Evolutionary conservation across 2,888 invertebrate species (phyloP).

Genomic region (Junonia oenone): DNA sequence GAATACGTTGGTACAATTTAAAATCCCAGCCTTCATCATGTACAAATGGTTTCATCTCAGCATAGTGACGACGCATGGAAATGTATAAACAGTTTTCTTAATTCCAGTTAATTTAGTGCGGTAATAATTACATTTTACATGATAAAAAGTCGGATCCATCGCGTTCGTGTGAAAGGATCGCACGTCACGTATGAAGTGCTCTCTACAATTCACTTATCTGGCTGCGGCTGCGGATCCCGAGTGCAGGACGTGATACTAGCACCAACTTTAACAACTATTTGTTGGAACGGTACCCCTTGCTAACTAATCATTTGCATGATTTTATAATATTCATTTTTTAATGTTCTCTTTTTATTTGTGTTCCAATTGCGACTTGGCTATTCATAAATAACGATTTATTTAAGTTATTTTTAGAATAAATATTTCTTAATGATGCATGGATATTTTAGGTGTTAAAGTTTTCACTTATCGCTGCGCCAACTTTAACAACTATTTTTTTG

Average conservation of each 20-base stretch:
- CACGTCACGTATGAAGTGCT: slow-evolving; percentile 46
- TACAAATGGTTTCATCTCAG: too few species aligned
- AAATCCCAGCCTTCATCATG: too few species aligned
- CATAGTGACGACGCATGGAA: not conserved
- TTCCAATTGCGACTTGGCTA: too few species aligned
- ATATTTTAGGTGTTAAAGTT: too few species aligned
- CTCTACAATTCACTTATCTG: slow-evolving; percentile 60
- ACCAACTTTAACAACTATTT: slow-evolving; percentile 43
- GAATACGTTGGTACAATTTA: too few species aligned
- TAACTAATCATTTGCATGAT: not conserved
- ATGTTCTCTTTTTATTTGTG: too few species aligned
- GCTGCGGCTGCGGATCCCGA: slow-evolving; percentile 39
- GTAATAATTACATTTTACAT: not conserved
- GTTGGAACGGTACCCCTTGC: slow-evolving; percentile 21
- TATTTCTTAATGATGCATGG: too few species aligned
- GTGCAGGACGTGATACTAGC: slow-evolving; percentile 50
- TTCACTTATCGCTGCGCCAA: too few species aligned
- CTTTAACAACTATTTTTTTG: slow-evolving; percentile 41
- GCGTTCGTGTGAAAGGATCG: slow-evolving; percentile 19
- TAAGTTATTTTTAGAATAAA: too few species aligned
- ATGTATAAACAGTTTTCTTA: not conserved
- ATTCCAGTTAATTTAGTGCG: too few species aligned
- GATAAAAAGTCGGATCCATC: slow-evolving; percentile 8
- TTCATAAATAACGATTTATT: too few species aligned
- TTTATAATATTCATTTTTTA: not conserved